Evolutionary conservation across 2,113 vertebrate species (phyloP).

Genomic region (Delphinus delphis): DNA sequence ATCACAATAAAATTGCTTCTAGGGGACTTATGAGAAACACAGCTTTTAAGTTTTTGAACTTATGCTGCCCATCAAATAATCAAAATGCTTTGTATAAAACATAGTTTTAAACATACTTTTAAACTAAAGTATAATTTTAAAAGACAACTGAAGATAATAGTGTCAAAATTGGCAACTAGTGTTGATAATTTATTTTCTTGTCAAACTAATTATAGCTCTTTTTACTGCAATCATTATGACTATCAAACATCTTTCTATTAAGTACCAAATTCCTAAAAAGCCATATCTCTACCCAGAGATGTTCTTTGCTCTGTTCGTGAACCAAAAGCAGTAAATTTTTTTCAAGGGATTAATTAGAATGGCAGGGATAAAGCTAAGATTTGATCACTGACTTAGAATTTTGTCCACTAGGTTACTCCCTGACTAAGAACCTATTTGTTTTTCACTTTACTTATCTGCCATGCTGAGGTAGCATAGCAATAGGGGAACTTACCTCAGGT

Average conservation of each 20-base stretch:
- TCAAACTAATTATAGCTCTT: background rate
- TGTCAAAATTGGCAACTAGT: background rate
- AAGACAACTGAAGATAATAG: background rate
- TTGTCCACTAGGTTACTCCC: background rate
- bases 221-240: background rate
- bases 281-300: background rate
- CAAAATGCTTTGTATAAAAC: background rate
- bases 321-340: background rate
- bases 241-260: background rate
- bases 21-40: slow-evolving; percentile 33
- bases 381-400: background rate
- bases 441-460: background rate
- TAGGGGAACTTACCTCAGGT: background rate
- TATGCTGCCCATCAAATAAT: background rate
- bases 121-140: background rate
- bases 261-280: background rate
- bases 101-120: background rate
- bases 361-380: background rate
- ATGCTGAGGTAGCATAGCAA: background rate
- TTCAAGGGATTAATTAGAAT: background rate
- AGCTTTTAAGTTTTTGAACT: background rate
- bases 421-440: background rate
- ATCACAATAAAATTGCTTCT: slow-evolving; percentile 59
- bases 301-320: background rate
- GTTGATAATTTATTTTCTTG: background rate